Conservation (phyloP, 2,888 invertebrate species). For the Agrotis exclamationis region DNA sequence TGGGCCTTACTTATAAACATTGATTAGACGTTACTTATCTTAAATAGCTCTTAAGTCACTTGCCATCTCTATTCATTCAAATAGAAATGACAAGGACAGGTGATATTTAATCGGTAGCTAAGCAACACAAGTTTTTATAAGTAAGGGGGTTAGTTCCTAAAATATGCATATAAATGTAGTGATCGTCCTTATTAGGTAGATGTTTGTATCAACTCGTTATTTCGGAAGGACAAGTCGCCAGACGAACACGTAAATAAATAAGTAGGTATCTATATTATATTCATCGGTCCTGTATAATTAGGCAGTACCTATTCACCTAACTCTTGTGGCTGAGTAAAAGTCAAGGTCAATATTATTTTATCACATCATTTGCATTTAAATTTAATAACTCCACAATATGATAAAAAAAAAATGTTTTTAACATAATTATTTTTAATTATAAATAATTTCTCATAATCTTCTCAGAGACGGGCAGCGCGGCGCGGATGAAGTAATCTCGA, state of each 20-base stretch:
- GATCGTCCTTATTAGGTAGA: constrained; percentile 1
- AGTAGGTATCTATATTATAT: constrained; percentile 3
- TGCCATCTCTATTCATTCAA: too few relatives aligned
- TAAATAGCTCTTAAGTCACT: too few relatives aligned
- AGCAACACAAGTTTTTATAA: too few relatives aligned
- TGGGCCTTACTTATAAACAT: too few relatives aligned
- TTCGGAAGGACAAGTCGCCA: constrained; percentile 17
- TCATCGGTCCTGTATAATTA: constrained; percentile 43
- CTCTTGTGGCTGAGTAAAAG: constrained; percentile 3
- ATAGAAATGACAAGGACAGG: too few relatives aligned
- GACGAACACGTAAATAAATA: constrained; percentile 22
- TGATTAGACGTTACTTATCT: too few relatives aligned
- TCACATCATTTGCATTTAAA: not conserved
- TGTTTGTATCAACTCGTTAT: constrained; percentile 6
- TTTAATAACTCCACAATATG: not conserved
- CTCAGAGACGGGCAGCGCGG: constrained; percentile 29
- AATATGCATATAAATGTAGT: constrained; percentile 1
- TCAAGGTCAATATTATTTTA: constrained; percentile 48
- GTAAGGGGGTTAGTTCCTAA: too few relatives aligned
- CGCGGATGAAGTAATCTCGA: constrained; percentile 49
- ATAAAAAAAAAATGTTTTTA: not conserved
- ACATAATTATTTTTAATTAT: not conserved
- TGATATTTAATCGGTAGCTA: too few relatives aligned
- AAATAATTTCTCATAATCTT: constrained; percentile 29
- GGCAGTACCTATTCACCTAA: constrained; percentile 20